A percentile compares a stretch with the other conserved stretches of the same genome.
These are phyloP conservation scores for Castor canadensis DNA, from an alignment of 2,113 vertebrate genomes.

Conservation along the genomic window DNA sequence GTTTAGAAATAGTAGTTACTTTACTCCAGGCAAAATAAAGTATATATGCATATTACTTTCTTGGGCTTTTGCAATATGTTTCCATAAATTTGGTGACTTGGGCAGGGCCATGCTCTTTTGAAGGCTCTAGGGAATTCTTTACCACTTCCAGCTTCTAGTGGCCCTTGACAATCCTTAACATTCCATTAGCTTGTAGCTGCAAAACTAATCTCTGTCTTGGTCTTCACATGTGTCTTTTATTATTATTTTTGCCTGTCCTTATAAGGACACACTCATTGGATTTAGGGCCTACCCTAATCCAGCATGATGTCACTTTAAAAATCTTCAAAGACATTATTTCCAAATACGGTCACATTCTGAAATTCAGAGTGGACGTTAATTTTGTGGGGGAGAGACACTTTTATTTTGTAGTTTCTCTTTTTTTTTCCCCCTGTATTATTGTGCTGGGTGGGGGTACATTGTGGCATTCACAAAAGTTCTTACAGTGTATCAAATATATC, in stretches of 20 bases:
- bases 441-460: too few relatives aligned
- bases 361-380: background rate
- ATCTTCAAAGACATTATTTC: conserved; percentile 22
- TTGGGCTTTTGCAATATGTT: background rate
- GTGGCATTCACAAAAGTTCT: too few relatives aligned
- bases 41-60: background rate
- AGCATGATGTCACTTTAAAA: conserved; percentile 23
- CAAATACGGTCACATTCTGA: conserved; percentile 37
- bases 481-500: too few relatives aligned
- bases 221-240: background rate
- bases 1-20: background rate
- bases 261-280: background rate
- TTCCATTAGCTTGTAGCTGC: background rate
- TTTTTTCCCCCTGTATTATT: too few relatives aligned
- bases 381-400: background rate
- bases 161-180: background rate
- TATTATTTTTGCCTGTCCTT: background rate
- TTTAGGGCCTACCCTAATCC: background rate
- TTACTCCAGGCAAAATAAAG: background rate
- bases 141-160: background rate
- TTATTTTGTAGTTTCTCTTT: too few relatives aligned
- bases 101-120: background rate
- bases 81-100: background rate
- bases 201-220: background rate
- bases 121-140: background rate